Conservation (phyloP, 1,140 invertebrate genomes). For the Drosophila simulans region DNA sequence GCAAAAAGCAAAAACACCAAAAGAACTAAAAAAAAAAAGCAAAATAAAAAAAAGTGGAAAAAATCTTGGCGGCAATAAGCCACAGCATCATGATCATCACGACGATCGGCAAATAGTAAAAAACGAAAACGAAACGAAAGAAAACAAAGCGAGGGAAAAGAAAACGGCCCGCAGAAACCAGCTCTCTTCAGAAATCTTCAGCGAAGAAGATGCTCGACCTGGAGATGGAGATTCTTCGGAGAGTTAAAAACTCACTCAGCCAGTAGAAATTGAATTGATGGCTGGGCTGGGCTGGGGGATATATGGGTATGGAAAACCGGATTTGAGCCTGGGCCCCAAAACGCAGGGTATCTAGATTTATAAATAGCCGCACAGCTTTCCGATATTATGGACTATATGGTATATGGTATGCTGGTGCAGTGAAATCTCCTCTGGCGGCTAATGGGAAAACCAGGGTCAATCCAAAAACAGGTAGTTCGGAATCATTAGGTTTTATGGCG, state of each 20-base stretch:
- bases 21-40: neutral
- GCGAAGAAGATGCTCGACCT: slow-evolving; percentile 41
- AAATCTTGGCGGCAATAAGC: slow-evolving; percentile 45
- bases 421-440: slow-evolving; percentile 63
- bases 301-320: slow-evolving; percentile 55
- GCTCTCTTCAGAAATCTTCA: slow-evolving; percentile 32
- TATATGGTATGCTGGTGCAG: slow-evolving; percentile 25
- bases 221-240: slow-evolving; percentile 55
- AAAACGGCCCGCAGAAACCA: slow-evolving; percentile 56
- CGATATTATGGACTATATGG: slow-evolving; percentile 54
- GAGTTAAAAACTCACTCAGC: slow-evolving; percentile 73
- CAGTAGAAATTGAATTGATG: slow-evolving; percentile 82
- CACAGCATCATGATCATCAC: slow-evolving; percentile 41
- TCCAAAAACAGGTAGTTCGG: slow-evolving; percentile 53
- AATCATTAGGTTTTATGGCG: slow-evolving; percentile 36
- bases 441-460: slow-evolving; percentile 55
- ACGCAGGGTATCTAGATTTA: slow-evolving; percentile 75
- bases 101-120: slow-evolving; percentile 57
- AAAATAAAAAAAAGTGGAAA: slow-evolving; percentile 6
- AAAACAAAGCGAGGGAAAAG: slow-evolving; percentile 40
- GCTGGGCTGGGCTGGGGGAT: slow-evolving; percentile 43
- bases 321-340: slow-evolving; percentile 54
- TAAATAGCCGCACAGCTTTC: slow-evolving; percentile 71
- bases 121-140: slow-evolving; percentile 60
- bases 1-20: slow-evolving; percentile 11